Conservation (phyloP, 2,113 vertebrate species). For the Rhodinocichla rosea region DNA sequence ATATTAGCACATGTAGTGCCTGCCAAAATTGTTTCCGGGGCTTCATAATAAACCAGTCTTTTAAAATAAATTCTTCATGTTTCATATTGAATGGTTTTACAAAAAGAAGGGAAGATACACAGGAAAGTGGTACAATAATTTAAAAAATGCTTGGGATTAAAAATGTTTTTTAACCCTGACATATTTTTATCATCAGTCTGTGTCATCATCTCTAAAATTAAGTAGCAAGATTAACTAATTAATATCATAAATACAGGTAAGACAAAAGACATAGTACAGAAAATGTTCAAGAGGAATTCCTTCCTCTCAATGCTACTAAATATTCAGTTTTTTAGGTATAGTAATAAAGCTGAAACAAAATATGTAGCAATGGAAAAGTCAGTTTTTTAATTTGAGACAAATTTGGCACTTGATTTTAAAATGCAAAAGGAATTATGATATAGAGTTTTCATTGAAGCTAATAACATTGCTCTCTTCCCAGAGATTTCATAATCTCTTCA, state of each 20-base stretch:
- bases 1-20: neutral
- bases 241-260: neutral
- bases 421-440: neutral
- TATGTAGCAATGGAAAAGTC: neutral
- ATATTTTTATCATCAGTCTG: neutral
- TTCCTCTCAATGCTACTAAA: neutral
- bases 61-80: neutral
- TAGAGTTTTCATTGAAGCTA: neutral
- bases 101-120: neutral
- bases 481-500: neutral
- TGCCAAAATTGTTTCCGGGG: neutral
- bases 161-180: neutral
- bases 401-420: neutral
- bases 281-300: neutral
- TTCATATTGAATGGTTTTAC: neutral
- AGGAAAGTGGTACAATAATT: neutral
- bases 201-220: neutral
- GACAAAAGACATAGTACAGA: neutral
- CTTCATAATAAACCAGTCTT: neutral
- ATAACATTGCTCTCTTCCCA: neutral
- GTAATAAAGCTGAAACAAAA: neutral
- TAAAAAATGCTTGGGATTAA: accelerated
- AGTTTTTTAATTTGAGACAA: neutral
- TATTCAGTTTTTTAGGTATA: neutral
- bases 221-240: neutral